phyloP scores from a whole-genome alignment of 2,113 vertebrate genomes.

The Scomber colias region DNA sequence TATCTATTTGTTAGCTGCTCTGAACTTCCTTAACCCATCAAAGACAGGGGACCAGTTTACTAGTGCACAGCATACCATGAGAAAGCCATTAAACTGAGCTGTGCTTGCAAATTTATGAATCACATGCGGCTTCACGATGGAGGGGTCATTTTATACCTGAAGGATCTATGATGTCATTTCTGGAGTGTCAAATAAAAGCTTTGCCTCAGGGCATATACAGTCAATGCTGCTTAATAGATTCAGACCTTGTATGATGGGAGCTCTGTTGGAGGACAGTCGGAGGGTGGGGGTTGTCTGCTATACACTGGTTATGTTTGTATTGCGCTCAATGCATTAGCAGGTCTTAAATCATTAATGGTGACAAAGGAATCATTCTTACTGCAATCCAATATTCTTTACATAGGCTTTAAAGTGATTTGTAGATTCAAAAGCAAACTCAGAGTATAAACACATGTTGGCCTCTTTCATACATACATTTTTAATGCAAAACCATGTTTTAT shows the following conservation, averaged over 20 bases:
- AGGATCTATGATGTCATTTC: conserved; percentile 57
- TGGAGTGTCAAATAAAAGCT: conserved; percentile 47
- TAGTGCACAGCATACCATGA: neutral
- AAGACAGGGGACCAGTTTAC: neutral
- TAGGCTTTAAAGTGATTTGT: conserved; percentile 17
- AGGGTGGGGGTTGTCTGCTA: conserved; percentile 8
- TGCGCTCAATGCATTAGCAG: conserved; percentile 28
- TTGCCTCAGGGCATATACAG: conserved; percentile 24
- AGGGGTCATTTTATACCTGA: conserved; percentile 37
- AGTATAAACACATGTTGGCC: neutral
- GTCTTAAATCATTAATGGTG: conserved; percentile 38
- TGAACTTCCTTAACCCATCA: neutral
- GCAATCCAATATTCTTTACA: conserved; percentile 28
- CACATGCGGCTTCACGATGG: conserved; percentile 25
- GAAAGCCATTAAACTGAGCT: conserved; percentile 12
- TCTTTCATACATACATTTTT: neutral
- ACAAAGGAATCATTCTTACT: conserved; percentile 30
- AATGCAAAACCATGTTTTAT: neutral
- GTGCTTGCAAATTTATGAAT: conserved; percentile 35
- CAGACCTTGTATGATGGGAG: conserved; percentile 13
- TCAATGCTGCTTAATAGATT: conserved; percentile 39
- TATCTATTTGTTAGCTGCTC: neutral
- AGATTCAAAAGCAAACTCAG: neutral
- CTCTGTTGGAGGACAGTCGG: conserved; percentile 33
- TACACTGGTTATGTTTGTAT: conserved; percentile 39